phyloP scores from a whole-genome alignment of 2,797 vertebrate genomes.

The Anguilla anguilla region DNA sequence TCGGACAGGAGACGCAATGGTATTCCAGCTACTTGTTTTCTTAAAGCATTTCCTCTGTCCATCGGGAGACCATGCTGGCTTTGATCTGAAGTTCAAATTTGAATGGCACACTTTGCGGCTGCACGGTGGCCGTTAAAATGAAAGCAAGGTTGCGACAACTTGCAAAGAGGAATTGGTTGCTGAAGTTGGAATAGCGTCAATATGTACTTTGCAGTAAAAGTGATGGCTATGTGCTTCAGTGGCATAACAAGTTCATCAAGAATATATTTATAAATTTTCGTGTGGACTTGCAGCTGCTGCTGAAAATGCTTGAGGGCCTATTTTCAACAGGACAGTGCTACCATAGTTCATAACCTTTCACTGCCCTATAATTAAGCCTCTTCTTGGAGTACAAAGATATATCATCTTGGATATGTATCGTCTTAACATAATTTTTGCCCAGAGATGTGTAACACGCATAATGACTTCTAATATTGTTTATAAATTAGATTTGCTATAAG shows the following conservation, averaged over 20 bases:
- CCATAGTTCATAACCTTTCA: conserved; percentile 44
- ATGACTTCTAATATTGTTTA: not conserved
- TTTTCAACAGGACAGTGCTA: conserved; percentile 53
- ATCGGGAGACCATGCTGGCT: not conserved
- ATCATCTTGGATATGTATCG: not conserved
- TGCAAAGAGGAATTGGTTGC: not conserved
- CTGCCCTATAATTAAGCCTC: not conserved
- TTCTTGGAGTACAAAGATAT: not conserved
- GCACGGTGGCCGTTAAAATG: conserved; percentile 32
- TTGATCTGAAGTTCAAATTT: conserved; percentile 46
- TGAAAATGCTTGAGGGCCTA: conserved; percentile 51
- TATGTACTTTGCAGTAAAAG: not conserved
- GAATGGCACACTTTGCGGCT: conserved; percentile 33
- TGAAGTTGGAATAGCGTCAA: not conserved
- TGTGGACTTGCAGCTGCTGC: conserved; percentile 60
- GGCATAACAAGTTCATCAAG: not conserved
- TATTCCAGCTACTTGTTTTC: conserved; percentile 21
- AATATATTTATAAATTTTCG: conserved; percentile 5
- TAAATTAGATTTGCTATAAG: not conserved
- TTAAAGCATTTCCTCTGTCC: conserved; percentile 20
- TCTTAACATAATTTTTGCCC: not conserved
- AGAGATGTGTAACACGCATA: not conserved
- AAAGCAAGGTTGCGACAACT: not conserved
- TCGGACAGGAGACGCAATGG: conserved; percentile 39
- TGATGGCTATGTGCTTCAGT: not conserved